These are phyloP conservation scores for Acleris sparsana DNA, from an alignment of 2,888 invertebrate genomes.

Conservation along the genomic window DNA sequence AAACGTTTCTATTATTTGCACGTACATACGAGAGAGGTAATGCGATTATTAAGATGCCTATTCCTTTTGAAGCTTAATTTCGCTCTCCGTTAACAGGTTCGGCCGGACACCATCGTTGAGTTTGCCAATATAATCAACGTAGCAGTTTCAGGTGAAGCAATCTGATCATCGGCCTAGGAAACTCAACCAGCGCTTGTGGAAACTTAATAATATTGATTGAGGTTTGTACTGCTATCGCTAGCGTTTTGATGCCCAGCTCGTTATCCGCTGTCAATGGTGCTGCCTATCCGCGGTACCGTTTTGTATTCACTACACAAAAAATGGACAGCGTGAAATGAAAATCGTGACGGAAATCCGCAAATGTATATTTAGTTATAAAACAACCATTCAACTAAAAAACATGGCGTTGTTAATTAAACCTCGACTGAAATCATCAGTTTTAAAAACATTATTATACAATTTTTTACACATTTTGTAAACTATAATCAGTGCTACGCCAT, in stretches of 20 bases:
- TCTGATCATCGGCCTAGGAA: constrained; percentile 4
- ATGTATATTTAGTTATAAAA: no score
- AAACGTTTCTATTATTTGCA: no score
- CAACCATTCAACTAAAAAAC: no score
- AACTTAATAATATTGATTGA: constrained; percentile 28
- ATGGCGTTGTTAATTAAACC: no score
- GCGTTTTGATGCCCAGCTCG: constrained; percentile 13
- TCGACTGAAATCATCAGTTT: no score
- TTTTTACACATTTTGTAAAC: no score
- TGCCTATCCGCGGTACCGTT: not conserved
- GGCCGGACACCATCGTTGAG: not conserved
- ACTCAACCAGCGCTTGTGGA: constrained; percentile 9
- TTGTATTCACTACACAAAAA: not conserved
- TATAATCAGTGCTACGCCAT: no score
- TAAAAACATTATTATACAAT: no score
- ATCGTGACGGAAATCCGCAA: no score
- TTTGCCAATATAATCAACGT: constrained; percentile 14
- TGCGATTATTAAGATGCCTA: no score
- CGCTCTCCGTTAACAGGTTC: not conserved
- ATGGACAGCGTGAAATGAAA: no score
- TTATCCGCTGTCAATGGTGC: constrained; percentile 16
- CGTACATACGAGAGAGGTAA: no score
- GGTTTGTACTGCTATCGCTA: not conserved
- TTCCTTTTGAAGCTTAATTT: not conserved
- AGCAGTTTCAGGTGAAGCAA: constrained; percentile 11